Conservation (phyloP, 2,888 invertebrate species). For the Hybos culiciformis region DNA sequence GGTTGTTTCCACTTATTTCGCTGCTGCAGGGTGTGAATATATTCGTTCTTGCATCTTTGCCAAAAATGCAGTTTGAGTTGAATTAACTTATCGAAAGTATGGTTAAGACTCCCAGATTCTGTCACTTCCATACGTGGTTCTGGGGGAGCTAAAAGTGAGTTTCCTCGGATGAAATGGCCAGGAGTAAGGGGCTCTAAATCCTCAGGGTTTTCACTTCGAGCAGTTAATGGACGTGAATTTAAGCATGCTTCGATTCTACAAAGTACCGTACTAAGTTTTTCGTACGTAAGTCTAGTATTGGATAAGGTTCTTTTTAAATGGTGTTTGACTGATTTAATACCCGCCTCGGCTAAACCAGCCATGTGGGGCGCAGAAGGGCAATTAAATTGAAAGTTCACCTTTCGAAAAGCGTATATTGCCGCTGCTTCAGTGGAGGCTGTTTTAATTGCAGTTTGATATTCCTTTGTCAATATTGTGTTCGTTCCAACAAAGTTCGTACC, state of each 20-base stretch:
- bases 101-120: no score
- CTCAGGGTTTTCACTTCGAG: constrained; percentile 1
- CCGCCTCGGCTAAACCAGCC: no score
- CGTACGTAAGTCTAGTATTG: not conserved
- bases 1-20: constrained; percentile 7
- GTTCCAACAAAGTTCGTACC: no score
- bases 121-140: constrained; percentile 2
- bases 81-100: no score
- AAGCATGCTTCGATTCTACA: constrained; percentile 6
- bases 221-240: constrained; percentile 4
- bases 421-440: no score
- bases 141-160: not conserved
- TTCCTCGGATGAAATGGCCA: constrained; percentile 2
- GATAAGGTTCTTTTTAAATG: constrained; percentile 4
- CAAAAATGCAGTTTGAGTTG: constrained; percentile 5
- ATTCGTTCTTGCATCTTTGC: constrained; percentile 9
- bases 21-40: constrained; percentile 7
- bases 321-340: constrained; percentile 4
- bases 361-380: no score
- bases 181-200: constrained; percentile 7
- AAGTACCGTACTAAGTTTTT: constrained; percentile 4
- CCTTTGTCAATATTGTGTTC: no score
- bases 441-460: no score
- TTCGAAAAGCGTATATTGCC: no score
- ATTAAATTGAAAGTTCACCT: no score